Conservation (phyloP, 2,113 vertebrate genomes). For the Oxygymnocypris stewartii region DNA sequence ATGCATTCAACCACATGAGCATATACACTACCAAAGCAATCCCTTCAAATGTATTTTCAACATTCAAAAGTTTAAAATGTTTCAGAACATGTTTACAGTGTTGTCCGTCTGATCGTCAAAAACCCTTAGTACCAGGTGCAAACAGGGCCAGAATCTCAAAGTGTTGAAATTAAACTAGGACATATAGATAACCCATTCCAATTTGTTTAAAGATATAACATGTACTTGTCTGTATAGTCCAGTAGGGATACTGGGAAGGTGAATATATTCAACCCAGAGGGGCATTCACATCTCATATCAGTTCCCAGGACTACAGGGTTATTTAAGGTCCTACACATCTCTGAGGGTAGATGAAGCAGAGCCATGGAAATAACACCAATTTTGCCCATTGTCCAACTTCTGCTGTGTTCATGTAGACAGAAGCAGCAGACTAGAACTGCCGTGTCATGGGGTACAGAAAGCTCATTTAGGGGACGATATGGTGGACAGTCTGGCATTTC, state of each 20-base stretch:
- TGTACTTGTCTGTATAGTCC: neutral
- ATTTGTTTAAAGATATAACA: neutral
- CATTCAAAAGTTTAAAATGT: neutral
- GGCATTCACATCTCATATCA: neutral
- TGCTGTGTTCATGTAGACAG: slow-evolving; percentile 46
- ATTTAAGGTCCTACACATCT: slow-evolving; percentile 14
- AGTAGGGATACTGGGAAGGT: neutral
- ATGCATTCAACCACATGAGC: neutral
- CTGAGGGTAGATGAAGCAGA: slow-evolving; percentile 27
- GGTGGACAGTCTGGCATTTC: slow-evolving; percentile 54
- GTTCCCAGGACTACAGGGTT: slow-evolving; percentile 25
- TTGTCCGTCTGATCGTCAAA: no score
- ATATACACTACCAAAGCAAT: neutral
- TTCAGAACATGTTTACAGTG: no score
- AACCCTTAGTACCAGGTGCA: no score
- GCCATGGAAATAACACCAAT: slow-evolving; percentile 43
- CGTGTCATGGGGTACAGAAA: slow-evolving; percentile 48
- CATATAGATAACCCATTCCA: neutral
- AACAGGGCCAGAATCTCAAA: neutral
- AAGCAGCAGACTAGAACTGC: slow-evolving; percentile 49
- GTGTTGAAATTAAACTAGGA: slow-evolving; percentile 11
- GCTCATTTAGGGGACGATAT: slow-evolving; percentile 49
- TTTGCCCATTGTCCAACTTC: slow-evolving; percentile 45
- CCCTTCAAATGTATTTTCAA: neutral
- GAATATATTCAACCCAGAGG: slow-evolving; percentile 9